Conservation (phyloP, 2,888 invertebrate genomes). For the Conops quadrifasciatus region DNA sequence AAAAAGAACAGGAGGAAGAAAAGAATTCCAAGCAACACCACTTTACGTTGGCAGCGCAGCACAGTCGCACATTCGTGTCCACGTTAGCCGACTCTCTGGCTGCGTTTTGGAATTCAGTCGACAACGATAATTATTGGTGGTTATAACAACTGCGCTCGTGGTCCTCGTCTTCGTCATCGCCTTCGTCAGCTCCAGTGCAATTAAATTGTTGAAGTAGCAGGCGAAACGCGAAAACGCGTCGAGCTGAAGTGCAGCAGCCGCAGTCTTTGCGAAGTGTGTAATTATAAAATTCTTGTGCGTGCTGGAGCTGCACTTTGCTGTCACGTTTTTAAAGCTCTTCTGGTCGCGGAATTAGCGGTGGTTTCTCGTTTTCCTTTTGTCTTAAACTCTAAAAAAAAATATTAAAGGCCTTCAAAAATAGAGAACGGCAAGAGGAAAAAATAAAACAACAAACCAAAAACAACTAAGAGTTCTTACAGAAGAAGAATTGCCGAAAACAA, state of each 20-base stretch:
- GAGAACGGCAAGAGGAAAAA: background rate
- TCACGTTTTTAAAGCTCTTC: conserved; percentile 21
- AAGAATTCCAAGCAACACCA: background rate
- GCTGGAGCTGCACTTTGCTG: conserved; percentile 27
- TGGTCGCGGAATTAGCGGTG: conserved; percentile 10
- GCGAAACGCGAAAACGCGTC: conserved; percentile 24
- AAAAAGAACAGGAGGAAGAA: background rate
- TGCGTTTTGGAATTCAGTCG: conserved; percentile 63
- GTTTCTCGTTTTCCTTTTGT: conserved; percentile 6
- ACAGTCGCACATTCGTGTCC: conserved; percentile 37
- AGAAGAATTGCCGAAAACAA: too few relatives aligned
- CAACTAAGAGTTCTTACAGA: conserved; percentile 11
- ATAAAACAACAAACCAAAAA: conserved; percentile 19
- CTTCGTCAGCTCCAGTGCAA: conserved; percentile 18
- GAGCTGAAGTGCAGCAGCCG: conserved; percentile 22
- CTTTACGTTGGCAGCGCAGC: conserved; percentile 15
- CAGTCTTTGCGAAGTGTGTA: conserved; percentile 37
- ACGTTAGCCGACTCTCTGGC: conserved; percentile 57
- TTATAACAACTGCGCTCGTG: conserved; percentile 53
- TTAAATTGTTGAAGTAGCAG: conserved; percentile 31
- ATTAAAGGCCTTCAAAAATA: too few relatives aligned
- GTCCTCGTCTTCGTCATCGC: conserved; percentile 22
- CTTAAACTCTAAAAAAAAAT: too few relatives aligned
- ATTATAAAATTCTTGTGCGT: conserved; percentile 44
- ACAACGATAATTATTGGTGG: conserved; percentile 65